Percentiles rank a stretch among this genome's conserved stretches.
Evolutionary conservation across 2,113 vertebrate genomes (phyloP).

Genomic region (Centropus bengalensis): DNA sequence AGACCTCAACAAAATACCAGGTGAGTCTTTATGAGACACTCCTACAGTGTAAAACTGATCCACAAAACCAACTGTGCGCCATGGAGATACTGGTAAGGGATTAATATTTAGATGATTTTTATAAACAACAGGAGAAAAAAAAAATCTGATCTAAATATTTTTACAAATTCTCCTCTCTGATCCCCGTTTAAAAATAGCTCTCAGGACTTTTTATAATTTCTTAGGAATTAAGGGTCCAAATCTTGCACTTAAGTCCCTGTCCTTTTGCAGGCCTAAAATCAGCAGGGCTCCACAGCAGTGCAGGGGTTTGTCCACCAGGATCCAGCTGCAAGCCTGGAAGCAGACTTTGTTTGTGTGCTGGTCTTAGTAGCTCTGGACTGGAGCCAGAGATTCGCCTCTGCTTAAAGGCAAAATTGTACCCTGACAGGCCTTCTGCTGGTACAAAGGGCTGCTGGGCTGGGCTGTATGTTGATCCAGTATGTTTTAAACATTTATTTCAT

Average conservation of each 20-base stretch:
- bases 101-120: background rate
- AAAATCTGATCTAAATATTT: background rate
- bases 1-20: background rate
- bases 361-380: background rate
- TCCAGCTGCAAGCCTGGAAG: conserved; percentile 30
- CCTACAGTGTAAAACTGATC: background rate
- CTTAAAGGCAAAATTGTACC: background rate
- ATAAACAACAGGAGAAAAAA: background rate
- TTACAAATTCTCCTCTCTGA: background rate
- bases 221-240: background rate
- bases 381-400: background rate
- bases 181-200: background rate
- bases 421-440: background rate
- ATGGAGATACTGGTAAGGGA: background rate
- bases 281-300: background rate
- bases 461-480: background rate
- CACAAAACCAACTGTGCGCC: background rate
- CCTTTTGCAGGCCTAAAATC: background rate
- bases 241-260: background rate
- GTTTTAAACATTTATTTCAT: background rate
- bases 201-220: background rate
- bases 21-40: background rate
- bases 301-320: background rate
- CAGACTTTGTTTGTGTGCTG: background rate
- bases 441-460: background rate